phyloP scores from a whole-genome alignment of 2,888 invertebrate species.

The Esperia sulphurella region DNA sequence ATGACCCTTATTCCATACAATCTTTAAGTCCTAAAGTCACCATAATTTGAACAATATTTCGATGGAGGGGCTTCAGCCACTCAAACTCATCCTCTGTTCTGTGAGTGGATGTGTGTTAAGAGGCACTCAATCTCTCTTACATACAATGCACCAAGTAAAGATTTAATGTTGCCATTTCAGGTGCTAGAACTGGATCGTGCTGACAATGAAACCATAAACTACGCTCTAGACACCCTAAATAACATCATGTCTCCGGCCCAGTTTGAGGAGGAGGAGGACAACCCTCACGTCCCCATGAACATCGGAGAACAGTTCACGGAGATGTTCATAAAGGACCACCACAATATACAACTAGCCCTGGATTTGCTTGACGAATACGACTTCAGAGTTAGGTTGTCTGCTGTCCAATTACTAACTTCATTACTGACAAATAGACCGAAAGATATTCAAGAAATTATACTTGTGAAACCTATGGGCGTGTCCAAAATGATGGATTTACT shows the following conservation, averaged over 20 bases:
- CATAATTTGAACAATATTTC: no score
- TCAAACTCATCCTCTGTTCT: no score
- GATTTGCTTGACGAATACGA: conserved; percentile 96
- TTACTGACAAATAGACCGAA: conserved; percentile 91
- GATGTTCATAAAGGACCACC: conserved; percentile 95
- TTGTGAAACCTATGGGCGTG: conserved; percentile 97
- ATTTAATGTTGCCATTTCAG: conserved; percentile 43
- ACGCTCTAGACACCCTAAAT: conserved; percentile 94
- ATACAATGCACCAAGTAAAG: no score
- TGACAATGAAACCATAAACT: conserved; percentile 94
- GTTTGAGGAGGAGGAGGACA: conserved; percentile 90
- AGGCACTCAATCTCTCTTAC: no score
- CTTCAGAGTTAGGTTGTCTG: conserved; percentile 94
- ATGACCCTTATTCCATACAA: no score
- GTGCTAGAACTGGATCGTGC: conserved; percentile 93
- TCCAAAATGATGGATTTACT: conserved; percentile 98
- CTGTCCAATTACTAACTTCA: conserved; percentile 93
- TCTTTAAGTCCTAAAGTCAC: no score
- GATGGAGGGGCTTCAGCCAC: no score
- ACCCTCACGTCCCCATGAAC: conserved; percentile 81
- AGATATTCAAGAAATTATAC: conserved; percentile 91
- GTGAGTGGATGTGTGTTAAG: no score
- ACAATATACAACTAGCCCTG: conserved; percentile 90
- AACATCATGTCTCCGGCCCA: conserved; percentile 91
- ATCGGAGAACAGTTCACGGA: conserved; percentile 97